Percentiles rank a stretch among this genome's conserved stretches.
Evolutionary conservation across 1,140 invertebrate species (phyloP).

Genomic region (Heterodera carotae): DNA sequence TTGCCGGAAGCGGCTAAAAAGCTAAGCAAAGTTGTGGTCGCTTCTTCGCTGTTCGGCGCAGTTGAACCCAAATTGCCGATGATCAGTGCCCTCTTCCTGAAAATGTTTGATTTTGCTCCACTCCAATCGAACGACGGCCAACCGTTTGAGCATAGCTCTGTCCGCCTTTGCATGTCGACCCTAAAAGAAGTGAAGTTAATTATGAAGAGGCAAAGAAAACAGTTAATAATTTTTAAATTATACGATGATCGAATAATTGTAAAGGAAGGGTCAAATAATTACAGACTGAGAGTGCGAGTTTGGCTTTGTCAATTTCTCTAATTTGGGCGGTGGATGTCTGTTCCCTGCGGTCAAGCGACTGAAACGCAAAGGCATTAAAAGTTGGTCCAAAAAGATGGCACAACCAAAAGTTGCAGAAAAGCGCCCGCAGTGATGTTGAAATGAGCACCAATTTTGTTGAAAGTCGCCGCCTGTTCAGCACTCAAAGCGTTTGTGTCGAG

Average conservation of each 20-base stretch:
- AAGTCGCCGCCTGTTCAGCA: slow-evolving; percentile 43
- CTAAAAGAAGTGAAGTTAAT: too few species aligned
- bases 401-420: slow-evolving; percentile 47
- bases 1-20: slow-evolving; percentile 43
- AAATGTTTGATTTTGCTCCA: not conserved
- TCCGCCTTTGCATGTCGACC: slow-evolving; percentile 60
- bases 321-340: slow-evolving; percentile 51
- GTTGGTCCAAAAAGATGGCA: not conserved
- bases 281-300: slow-evolving; percentile 55
- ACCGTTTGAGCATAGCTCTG: slow-evolving; percentile 50
- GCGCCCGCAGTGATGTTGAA: slow-evolving; percentile 43
- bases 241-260: not conserved
- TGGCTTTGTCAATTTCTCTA: slow-evolving; percentile 61
- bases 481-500: slow-evolving; percentile 50
- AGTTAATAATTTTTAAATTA: too few species aligned
- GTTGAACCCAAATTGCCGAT: slow-evolving; percentile 42
- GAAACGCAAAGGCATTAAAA: slow-evolving; percentile 1
- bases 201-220: too few species aligned
- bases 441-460: slow-evolving; percentile 53
- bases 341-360: slow-evolving; percentile 55
- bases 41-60: slow-evolving; percentile 49
- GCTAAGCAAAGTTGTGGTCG: slow-evolving; percentile 56
- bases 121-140: too few species aligned
- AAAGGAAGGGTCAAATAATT: slow-evolving; percentile 46
- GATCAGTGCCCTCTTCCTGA: slow-evolving; percentile 46